These are phyloP conservation scores for Hydrolagus affinis DNA, from an alignment of 2,113 vertebrate species.

Conservation along the genomic window DNA sequence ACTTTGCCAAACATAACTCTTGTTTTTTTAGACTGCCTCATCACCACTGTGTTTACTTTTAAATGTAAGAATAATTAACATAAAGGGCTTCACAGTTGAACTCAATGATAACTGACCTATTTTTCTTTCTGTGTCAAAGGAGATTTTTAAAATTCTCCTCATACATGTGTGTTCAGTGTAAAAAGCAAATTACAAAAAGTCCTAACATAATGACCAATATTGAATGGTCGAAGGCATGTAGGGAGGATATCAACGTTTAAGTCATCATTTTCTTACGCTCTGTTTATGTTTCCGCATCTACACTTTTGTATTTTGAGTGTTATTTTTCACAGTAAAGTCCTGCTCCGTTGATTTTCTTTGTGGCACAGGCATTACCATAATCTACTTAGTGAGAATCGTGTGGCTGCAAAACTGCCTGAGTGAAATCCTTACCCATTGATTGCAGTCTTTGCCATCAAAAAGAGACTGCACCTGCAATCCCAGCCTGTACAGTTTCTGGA, in stretches of 20 bases:
- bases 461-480: slow-evolving; percentile 24
- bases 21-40: background rate
- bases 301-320: slow-evolving; percentile 30
- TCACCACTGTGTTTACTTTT: background rate
- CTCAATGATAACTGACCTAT: background rate
- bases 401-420: slow-evolving; percentile 25
- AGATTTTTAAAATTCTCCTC: background rate
- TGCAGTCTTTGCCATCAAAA: background rate
- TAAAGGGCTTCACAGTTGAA: slow-evolving; percentile 4
- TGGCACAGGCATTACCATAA: slow-evolving; percentile 23
- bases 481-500: background rate
- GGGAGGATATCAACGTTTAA: slow-evolving; percentile 20
- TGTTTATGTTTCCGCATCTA: slow-evolving; percentile 24
- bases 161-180: background rate
- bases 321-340: slow-evolving; percentile 28
- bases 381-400: slow-evolving; percentile 28
- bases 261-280: slow-evolving; percentile 23
- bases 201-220: background rate
- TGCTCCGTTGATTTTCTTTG: slow-evolving; percentile 22
- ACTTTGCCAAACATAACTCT: background rate
- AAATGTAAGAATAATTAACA: slow-evolving; percentile 12
- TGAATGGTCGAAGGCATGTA: slow-evolving; percentile 14
- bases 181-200: background rate
- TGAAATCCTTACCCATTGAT: slow-evolving; percentile 24
- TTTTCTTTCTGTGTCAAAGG: slow-evolving; percentile 2